Evolutionary conservation across 2,888 invertebrate genomes (phyloP).

Genomic region (Sesia bembeciformis): DNA sequence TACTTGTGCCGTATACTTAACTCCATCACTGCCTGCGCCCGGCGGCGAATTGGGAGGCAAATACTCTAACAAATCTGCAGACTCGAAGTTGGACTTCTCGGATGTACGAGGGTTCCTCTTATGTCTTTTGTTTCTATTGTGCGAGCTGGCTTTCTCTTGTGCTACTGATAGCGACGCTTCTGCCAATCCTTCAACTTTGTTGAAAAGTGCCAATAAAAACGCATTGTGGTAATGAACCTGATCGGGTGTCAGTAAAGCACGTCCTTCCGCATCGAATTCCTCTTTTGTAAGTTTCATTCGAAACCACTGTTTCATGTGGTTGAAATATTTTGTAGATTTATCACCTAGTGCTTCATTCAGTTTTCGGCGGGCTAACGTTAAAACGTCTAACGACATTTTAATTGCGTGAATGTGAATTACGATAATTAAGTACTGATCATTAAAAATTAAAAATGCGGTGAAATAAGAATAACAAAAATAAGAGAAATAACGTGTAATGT

Average conservation of each 20-base stretch:
- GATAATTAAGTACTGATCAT: neutral
- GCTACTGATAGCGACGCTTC: slow-evolving; percentile 56
- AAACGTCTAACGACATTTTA: slow-evolving; percentile 46
- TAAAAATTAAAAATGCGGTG: too few species aligned
- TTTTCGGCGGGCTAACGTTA: slow-evolving; percentile 76
- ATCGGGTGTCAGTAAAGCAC: slow-evolving; percentile 80
- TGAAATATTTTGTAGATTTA: slow-evolving; percentile 80
- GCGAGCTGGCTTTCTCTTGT: slow-evolving; percentile 55
- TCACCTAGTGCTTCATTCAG: slow-evolving; percentile 79
- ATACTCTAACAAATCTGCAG: slow-evolving; percentile 75
- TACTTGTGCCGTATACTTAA: slow-evolving; percentile 66
- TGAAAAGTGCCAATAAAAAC: slow-evolving; percentile 85
- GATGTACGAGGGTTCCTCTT: slow-evolving; percentile 72
- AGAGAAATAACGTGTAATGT: too few species aligned
- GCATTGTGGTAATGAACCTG: slow-evolving; percentile 89
- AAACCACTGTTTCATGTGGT: slow-evolving; percentile 85
- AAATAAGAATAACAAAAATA: too few species aligned
- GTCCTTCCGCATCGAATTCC: slow-evolving; percentile 87
- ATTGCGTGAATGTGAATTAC: neutral
- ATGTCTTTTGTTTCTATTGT: slow-evolving; percentile 57
- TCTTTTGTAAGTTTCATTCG: slow-evolving; percentile 84
- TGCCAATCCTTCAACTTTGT: slow-evolving; percentile 78
- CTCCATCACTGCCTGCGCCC: slow-evolving; percentile 64
- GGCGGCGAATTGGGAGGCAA: slow-evolving; percentile 71
- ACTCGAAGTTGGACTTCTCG: slow-evolving; percentile 76